Evolutionary conservation across 2,797 vertebrate genomes (phyloP).

Genomic region (Heliangelus exortis): DNA sequence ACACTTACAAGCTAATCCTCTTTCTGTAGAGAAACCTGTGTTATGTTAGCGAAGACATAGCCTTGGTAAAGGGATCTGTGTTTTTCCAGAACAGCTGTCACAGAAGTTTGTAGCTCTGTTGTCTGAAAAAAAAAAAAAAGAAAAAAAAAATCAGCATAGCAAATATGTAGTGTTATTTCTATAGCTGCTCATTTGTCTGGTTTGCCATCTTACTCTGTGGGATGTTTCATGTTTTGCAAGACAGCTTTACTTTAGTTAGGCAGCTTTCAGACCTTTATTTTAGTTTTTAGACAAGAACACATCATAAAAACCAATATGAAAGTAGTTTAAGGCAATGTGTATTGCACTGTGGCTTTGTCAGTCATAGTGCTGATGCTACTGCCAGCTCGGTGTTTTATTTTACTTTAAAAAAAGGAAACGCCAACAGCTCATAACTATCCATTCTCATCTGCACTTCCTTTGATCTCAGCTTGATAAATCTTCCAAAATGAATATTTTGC

Average conservation of each 20-base stretch:
- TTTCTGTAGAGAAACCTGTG: background rate
- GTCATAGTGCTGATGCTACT: background rate
- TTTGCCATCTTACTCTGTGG: background rate
- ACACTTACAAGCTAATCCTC: background rate
- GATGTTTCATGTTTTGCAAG: background rate
- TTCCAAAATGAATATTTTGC: background rate
- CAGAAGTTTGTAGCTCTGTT: background rate
- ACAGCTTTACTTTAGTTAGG: background rate
- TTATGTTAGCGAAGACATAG: background rate
- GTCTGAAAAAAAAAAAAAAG: background rate
- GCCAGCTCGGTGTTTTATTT: background rate
- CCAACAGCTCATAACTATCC: background rate
- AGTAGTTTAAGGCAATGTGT: background rate
- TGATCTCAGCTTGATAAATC: background rate
- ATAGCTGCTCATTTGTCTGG: background rate
- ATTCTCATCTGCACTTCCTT: background rate
- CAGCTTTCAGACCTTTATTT: background rate
- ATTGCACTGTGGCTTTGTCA: background rate
- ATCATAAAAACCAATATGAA: background rate
- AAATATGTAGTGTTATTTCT: fast-evolving
- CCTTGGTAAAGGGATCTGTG: background rate
- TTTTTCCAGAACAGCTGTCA: background rate
- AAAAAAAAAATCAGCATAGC: fast-evolving
- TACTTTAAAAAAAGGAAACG: background rate
- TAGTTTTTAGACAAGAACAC: background rate